A percentile compares a stretch with the other conserved stretches of the same genome.
These are phyloP conservation scores for Drosophila formosana DNA, from an alignment of 2,888 invertebrate genomes.

Conservation along the genomic window DNA sequence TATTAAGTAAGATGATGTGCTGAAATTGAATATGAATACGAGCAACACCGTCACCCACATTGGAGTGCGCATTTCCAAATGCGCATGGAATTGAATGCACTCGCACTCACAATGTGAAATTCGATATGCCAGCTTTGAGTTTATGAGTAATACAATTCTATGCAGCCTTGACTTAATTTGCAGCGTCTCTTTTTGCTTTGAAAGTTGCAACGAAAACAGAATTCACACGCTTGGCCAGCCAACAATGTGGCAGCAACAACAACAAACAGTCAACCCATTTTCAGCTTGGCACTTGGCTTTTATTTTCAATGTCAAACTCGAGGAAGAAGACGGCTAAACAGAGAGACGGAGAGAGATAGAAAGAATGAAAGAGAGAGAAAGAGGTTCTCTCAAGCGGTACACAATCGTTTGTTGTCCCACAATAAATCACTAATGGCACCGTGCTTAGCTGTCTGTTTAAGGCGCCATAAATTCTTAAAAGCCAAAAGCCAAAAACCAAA, in stretches of 20 bases:
- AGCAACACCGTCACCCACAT: constrained; percentile 62
- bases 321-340: constrained; percentile 9
- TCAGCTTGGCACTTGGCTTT: constrained; percentile 56
- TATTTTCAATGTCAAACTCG: constrained; percentile 74
- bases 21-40: constrained; percentile 36
- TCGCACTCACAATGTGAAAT: constrained; percentile 44
- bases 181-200: constrained; percentile 74
- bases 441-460: constrained; percentile 71
- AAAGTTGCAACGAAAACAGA: constrained; percentile 78
- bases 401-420: constrained; percentile 70
- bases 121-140: constrained; percentile 53
- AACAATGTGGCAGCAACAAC: constrained; percentile 50
- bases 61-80: constrained; percentile 40
- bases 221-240: constrained; percentile 67
- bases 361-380: neutral
- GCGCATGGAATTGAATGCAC: constrained; percentile 49
- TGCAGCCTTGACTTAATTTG: constrained; percentile 75
- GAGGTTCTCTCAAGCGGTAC: neutral
- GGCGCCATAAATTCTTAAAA: constrained; percentile 73
- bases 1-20: constrained; percentile 1
- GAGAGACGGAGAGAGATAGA: constrained; percentile 8
- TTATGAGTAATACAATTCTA: constrained; percentile 69
- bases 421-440: constrained; percentile 77
- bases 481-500: constrained; percentile 33
- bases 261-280: constrained; percentile 48